Conservation (phyloP, 2,888 invertebrate species). For the Drosophila subquinaria region DNA sequence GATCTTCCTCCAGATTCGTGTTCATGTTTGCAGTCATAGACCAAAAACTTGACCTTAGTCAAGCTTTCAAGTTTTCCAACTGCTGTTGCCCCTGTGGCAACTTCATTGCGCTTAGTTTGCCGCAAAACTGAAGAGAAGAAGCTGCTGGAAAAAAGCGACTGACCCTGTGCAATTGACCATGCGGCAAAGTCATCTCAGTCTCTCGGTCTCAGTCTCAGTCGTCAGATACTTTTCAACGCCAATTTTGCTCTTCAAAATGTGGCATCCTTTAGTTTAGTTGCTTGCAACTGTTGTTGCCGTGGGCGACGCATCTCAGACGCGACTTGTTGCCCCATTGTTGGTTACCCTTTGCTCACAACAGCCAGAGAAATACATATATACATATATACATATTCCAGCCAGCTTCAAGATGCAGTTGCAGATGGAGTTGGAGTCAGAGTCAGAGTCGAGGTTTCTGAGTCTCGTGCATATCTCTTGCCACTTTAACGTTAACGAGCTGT, state of each 20-base stretch:
- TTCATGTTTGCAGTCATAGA: slow-evolving; percentile 30
- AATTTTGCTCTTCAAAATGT: slow-evolving; percentile 75
- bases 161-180: slow-evolving; percentile 79
- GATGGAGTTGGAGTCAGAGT: slow-evolving; percentile 12
- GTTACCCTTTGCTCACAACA: slow-evolving; percentile 48
- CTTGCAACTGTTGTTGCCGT: slow-evolving; percentile 62
- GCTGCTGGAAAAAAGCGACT: slow-evolving; percentile 32
- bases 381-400: background rate
- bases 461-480: slow-evolving; percentile 79
- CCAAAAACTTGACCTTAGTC: slow-evolving; percentile 68
- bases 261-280: slow-evolving; percentile 44
- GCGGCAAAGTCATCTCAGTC: slow-evolving; percentile 29
- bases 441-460: slow-evolving; percentile 29
- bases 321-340: slow-evolving; percentile 83
- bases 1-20: slow-evolving; percentile 20
- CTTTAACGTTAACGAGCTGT: slow-evolving; percentile 82
- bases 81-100: slow-evolving; percentile 43
- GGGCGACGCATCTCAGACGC: slow-evolving; percentile 73
- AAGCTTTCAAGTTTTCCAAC: slow-evolving; percentile 18
- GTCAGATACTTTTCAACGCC: slow-evolving; percentile 80
- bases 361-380: slow-evolving; percentile 11
- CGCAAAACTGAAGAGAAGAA: slow-evolving; percentile 43
- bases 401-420: background rate
- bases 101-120: slow-evolving; percentile 73
- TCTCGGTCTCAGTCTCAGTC: slow-evolving; percentile 22